A percentile compares a stretch with the other conserved stretches of the same genome.
Conservation (phyloP, 2,888 invertebrate species). For the Acanthosepion lycidas region DNA sequence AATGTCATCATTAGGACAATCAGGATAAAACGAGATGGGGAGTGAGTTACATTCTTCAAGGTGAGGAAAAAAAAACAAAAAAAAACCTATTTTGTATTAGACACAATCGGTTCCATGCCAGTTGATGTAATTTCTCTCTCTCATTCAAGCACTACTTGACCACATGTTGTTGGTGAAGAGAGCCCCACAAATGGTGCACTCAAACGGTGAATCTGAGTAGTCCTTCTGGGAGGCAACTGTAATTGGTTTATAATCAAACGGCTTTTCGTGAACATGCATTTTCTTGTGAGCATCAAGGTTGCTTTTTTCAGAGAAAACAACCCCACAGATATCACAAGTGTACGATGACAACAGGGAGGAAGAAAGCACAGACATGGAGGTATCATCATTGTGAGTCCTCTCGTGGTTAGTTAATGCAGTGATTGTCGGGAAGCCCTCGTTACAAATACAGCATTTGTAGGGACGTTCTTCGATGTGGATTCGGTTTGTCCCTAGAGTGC, state of each 20-base stretch:
- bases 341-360: slow-evolving; percentile 35
- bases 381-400: slow-evolving; percentile 43
- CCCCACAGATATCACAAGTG: slow-evolving; percentile 40
- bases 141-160: slow-evolving; percentile 36
- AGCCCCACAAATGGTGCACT: slow-evolving; percentile 43
- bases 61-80: background rate
- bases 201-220: slow-evolving; percentile 35
- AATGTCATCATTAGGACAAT: no score
- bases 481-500: background rate
- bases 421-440: slow-evolving; percentile 43
- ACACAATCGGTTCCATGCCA: background rate
- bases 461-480: slow-evolving; percentile 45
- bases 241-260: slow-evolving; percentile 24
- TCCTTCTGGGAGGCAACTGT: slow-evolving; percentile 33
- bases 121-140: background rate
- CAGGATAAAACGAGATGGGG: no score
- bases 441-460: slow-evolving; percentile 43
- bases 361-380: background rate
- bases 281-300: slow-evolving; percentile 44
- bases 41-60: background rate
- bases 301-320: slow-evolving; percentile 36
- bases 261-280: slow-evolving; percentile 16
- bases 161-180: slow-evolving; percentile 42
- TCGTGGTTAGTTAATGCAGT: background rate
- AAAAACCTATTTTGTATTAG: no score